These are phyloP conservation scores for Pseudorectes ferrugineus DNA, from an alignment of 2,113 vertebrate genomes.

Conservation along the genomic window DNA sequence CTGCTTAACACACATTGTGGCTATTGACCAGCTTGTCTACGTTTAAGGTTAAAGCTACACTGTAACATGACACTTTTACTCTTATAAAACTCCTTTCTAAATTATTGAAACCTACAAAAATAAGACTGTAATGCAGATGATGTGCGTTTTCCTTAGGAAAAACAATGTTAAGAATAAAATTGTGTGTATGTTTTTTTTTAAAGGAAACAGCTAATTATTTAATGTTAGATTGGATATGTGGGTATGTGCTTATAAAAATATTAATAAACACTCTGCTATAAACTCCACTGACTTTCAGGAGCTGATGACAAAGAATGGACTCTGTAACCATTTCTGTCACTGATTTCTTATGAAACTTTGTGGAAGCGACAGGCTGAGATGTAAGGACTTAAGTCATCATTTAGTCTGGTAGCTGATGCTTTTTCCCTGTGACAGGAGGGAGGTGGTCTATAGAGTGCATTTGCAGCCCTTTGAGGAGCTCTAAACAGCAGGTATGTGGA, in stretches of 20 bases:
- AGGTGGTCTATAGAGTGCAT: rapidly evolving
- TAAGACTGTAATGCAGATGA: not conserved
- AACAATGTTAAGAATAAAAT: not conserved
- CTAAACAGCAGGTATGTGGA: not conserved
- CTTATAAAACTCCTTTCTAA: not conserved
- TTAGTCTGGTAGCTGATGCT: rapidly evolving
- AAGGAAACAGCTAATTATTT: not conserved
- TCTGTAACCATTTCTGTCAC: not conserved
- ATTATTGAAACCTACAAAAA: not conserved
- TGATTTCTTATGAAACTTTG: not conserved
- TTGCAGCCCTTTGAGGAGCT: not conserved
- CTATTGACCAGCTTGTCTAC: not conserved
- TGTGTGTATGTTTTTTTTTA: not conserved
- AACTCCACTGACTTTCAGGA: not conserved
- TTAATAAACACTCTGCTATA: not conserved
- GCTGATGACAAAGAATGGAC: not conserved
- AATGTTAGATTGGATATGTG: not conserved
- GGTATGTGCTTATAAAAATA: not conserved
- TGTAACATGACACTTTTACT: not conserved
- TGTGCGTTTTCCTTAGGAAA: not conserved
- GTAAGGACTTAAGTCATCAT: not conserved
- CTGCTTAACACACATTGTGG: not conserved
- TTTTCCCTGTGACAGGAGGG: not conserved
- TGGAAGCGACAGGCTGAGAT: not conserved
- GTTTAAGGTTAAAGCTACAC: not conserved